Conservation (phyloP, 1,140 invertebrate genomes). For the Pogonognathellus flavescens region DNA sequence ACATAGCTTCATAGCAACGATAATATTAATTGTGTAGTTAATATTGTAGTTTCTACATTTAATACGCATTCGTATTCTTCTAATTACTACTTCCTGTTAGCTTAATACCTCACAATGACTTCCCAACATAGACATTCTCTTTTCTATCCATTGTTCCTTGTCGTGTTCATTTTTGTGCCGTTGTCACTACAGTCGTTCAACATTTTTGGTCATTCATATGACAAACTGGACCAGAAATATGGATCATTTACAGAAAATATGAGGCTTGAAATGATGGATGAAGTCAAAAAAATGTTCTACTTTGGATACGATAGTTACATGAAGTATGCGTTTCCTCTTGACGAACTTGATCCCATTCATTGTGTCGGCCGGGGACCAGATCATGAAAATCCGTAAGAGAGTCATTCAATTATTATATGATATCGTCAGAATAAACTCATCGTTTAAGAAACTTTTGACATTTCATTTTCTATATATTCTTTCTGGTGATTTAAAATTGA, state of each 20-base stretch:
- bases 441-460: no score
- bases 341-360: constrained; percentile 78
- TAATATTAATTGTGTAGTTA: no score
- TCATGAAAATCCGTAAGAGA: constrained; percentile 75
- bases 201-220: constrained; percentile 69
- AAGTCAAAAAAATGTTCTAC: constrained; percentile 74
- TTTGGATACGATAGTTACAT: constrained; percentile 80
- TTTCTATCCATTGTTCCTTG: constrained; percentile 30
- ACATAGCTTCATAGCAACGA: no score
- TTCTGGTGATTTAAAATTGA: no score
- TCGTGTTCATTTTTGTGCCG: constrained; percentile 60
- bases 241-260: constrained; percentile 70
- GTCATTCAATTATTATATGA: no score
- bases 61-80: no score
- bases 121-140: not conserved
- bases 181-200: constrained; percentile 64
- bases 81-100: not conserved
- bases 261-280: constrained; percentile 69
- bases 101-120: constrained; percentile 10
- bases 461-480: no score
- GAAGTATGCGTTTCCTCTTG: constrained; percentile 77
- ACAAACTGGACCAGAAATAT: constrained; percentile 72
- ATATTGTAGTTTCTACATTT: no score
- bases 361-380: constrained; percentile 74
- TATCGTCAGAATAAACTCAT: no score